Percentiles rank a stretch among this genome's conserved stretches.
phyloP scores from a whole-genome alignment of 37 sponge, comb jelly and placozoan genomes.

The Chondrilla cf. caribensis region DNA sequence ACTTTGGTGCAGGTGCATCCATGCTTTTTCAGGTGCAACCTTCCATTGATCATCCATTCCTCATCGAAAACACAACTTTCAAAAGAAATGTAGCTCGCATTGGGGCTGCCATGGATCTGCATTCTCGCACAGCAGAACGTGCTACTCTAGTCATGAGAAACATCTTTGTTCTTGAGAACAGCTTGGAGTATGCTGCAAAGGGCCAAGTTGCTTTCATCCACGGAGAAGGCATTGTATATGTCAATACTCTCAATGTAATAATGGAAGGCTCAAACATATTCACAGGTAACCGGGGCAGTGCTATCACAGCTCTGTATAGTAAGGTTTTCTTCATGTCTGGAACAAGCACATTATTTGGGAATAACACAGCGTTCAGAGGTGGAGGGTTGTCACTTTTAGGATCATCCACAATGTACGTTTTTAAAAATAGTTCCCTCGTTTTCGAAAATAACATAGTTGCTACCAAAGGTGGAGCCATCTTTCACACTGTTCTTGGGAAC shows the following conservation, averaged over 20 bases:
- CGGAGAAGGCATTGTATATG: slow-evolving; percentile 12
- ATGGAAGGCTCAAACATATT: not conserved
- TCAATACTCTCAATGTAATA: not conserved
- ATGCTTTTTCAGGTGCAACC: not conserved
- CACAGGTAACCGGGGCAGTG: not conserved
- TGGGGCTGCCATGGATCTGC: slow-evolving; percentile 9
- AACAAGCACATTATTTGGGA: not conserved
- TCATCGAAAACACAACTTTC: not conserved
- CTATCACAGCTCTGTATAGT: not conserved
- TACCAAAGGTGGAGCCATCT: slow-evolving; percentile 53
- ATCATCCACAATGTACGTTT: not conserved
- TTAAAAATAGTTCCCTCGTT: not conserved
- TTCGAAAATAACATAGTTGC: slow-evolving; percentile 41
- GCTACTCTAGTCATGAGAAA: not conserved
- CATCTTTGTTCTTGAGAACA: not conserved
- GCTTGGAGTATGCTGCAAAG: not conserved
- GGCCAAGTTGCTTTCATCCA: not conserved
- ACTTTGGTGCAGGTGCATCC: slow-evolving; percentile 11
- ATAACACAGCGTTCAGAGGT: slow-evolving; percentile 17
- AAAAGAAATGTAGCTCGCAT: not conserved
- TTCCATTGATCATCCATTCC: not conserved
- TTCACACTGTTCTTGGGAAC: slow-evolving; percentile 23
- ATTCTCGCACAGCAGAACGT: not conserved
- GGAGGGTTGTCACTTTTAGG: slow-evolving; percentile 31
- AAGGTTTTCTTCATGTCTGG: not conserved